phyloP scores from a whole-genome alignment of 2,888 invertebrate species.

The Dasypogon diadema region DNA sequence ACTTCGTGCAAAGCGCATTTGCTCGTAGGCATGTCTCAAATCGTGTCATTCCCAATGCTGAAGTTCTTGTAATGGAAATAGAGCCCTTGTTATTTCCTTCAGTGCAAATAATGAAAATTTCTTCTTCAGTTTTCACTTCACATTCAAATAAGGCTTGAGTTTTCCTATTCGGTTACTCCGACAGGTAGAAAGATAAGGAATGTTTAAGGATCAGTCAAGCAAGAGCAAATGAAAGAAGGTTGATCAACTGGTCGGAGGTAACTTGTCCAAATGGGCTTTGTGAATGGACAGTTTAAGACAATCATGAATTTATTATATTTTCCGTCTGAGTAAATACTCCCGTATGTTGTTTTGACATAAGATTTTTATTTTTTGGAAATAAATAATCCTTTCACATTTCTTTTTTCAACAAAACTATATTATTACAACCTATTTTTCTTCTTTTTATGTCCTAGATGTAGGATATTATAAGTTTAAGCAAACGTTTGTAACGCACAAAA shows the following conservation, averaged over 20 bases:
- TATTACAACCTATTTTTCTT: no score
- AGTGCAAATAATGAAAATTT: constrained; percentile 53
- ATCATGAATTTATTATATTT: background rate
- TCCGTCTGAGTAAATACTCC: no score
- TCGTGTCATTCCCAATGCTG: constrained; percentile 28
- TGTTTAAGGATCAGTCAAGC: constrained; percentile 19
- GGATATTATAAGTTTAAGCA: no score
- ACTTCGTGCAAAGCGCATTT: constrained; percentile 54
- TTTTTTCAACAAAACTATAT: no score
- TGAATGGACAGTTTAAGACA: background rate
- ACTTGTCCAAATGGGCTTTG: background rate
- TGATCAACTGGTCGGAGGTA: constrained; percentile 34
- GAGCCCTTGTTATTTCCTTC: constrained; percentile 33
- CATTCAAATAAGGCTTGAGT: constrained; percentile 54
- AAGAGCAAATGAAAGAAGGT: background rate
- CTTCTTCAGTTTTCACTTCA: constrained; percentile 51
- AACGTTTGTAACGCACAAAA: no score
- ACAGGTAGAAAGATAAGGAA: background rate
- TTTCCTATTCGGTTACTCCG: constrained; percentile 17
- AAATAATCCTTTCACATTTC: no score
- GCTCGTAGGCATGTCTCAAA: constrained; percentile 45
- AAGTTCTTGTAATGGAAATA: constrained; percentile 6
- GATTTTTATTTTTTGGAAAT: no score
- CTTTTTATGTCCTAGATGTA: no score
- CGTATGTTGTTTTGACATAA: no score